Percentiles rank a stretch among this genome's conserved stretches.
These are phyloP conservation scores for Callyntrura guangdongensis DNA, from an alignment of 2,888 invertebrate species.

Conservation along the genomic window DNA sequence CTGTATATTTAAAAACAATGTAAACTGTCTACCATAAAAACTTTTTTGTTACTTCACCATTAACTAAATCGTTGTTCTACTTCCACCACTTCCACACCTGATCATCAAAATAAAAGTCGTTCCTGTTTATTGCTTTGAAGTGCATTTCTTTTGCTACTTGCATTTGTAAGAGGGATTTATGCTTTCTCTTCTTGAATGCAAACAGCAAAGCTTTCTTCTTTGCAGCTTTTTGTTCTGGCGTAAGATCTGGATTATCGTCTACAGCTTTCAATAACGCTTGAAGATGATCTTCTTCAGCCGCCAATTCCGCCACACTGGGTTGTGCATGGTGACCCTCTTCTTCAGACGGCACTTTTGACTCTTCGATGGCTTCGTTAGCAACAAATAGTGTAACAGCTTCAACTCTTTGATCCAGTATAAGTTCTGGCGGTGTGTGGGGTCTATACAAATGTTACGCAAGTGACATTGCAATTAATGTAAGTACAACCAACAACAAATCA, in stretches of 20 bases:
- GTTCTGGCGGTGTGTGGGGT: constrained; percentile 78
- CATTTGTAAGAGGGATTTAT: constrained; percentile 4
- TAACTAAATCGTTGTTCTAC: too few relatives aligned
- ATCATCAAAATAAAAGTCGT: constrained; percentile 74
- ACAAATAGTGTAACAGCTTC: constrained; percentile 70
- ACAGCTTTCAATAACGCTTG: constrained; percentile 25
- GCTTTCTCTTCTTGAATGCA: constrained; percentile 36
- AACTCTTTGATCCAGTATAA: constrained; percentile 63
- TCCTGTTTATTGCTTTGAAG: constrained; percentile 54
- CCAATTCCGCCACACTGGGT: neutral
- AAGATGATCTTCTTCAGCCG: constrained; percentile 27
- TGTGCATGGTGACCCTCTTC: neutral
- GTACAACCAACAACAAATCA: neutral
- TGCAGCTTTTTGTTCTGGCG: constrained; percentile 40
- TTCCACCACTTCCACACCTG: constrained; percentile 23
- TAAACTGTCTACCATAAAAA: too few relatives aligned
- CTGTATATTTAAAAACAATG: constrained; percentile 20
- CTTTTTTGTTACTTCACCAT: too few relatives aligned
- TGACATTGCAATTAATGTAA: too few relatives aligned
- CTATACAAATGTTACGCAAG: too few relatives aligned
- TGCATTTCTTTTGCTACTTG: constrained; percentile 52
- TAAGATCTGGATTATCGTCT: constrained; percentile 48
- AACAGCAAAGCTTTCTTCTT: constrained; percentile 45
- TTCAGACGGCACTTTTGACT: constrained; percentile 45
- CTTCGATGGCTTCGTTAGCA: constrained; percentile 28